Conservation (phyloP, 2,888 invertebrate species). For the Nephrotoma appendiculata region DNA sequence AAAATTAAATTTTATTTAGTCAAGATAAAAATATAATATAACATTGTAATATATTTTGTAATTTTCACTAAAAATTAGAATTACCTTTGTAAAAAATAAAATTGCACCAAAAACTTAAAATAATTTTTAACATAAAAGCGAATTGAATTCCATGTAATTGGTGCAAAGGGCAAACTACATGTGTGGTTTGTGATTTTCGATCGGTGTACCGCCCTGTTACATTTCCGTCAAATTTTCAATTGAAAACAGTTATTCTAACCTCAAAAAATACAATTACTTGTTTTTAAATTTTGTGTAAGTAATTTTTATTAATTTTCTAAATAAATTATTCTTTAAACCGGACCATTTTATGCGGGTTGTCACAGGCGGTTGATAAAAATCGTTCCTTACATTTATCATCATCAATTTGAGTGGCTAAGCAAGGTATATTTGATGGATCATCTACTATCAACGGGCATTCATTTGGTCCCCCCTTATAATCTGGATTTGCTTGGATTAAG, state of each 20-base stretch:
- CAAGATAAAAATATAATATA: neutral
- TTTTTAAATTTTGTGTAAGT: neutral
- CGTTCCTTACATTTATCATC: neutral
- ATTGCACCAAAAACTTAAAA: neutral
- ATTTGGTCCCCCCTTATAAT: neutral
- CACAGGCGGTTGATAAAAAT: neutral
- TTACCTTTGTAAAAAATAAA: neutral
- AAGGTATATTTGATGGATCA: neutral
- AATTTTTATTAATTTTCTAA: neutral
- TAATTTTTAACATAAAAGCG: neutral
- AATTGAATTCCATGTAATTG: too few species aligned
- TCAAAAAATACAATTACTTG: neutral
- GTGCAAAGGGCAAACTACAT: too few species aligned
- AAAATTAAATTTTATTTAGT: too few species aligned
- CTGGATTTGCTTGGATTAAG: neutral
- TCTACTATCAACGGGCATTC: neutral
- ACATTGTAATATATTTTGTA: neutral
- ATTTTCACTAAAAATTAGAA: neutral
- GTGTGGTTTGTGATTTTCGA: neutral
- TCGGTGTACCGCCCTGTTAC: neutral
- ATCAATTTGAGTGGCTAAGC: neutral
- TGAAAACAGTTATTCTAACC: neutral
- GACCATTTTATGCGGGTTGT: neutral
- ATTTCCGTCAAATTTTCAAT: neutral
- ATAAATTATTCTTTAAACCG: neutral